These are phyloP conservation scores for Corticium candelabrum DNA, from an alignment of 37 sponge, comb jelly and placozoan species.

Conservation along the genomic window DNA sequence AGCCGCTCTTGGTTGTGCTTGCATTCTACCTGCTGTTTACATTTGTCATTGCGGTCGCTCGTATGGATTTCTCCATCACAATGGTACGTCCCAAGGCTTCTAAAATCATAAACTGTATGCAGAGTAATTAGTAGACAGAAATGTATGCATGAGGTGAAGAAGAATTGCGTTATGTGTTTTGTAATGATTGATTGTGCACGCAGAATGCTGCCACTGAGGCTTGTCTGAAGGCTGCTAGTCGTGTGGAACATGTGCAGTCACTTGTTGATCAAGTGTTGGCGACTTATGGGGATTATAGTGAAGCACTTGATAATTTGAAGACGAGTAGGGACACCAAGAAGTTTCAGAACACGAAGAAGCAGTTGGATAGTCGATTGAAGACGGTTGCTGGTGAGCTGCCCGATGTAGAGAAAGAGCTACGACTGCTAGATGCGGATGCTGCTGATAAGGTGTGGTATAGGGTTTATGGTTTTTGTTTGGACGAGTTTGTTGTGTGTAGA, in stretches of 20 bases:
- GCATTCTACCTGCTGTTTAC: slow-evolving; percentile 78
- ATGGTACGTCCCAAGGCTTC: too few relatives aligned
- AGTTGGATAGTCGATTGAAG: slow-evolving; percentile 9
- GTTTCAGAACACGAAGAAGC: slow-evolving; percentile 20
- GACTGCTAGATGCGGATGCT: not conserved
- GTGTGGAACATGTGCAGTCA: slow-evolving; percentile 11
- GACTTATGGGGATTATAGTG: slow-evolving; percentile 9
- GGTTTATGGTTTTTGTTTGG: too few relatives aligned
- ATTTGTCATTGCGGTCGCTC: slow-evolving; percentile 62
- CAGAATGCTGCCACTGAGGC: slow-evolving; percentile 11
- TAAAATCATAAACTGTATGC: too few relatives aligned
- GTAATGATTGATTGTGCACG: not conserved
- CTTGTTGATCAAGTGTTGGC: slow-evolving; percentile 3
- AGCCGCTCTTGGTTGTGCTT: slow-evolving; percentile 77
- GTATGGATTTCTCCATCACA: slow-evolving; percentile 80
- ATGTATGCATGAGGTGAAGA: too few relatives aligned
- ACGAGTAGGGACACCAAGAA: slow-evolving; percentile 6
- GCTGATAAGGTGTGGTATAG: not conserved
- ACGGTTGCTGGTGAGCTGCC: slow-evolving; percentile 8
- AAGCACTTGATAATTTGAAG: slow-evolving; percentile 12
- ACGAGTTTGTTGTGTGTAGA: too few relatives aligned
- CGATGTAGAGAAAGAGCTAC: not conserved
- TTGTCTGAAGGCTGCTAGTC: not conserved
- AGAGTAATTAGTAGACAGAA: too few relatives aligned
- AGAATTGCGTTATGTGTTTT: too few relatives aligned